Evolutionary conservation across 2,113 vertebrate species (phyloP).

Genomic region (Peromyscus californicus): DNA sequence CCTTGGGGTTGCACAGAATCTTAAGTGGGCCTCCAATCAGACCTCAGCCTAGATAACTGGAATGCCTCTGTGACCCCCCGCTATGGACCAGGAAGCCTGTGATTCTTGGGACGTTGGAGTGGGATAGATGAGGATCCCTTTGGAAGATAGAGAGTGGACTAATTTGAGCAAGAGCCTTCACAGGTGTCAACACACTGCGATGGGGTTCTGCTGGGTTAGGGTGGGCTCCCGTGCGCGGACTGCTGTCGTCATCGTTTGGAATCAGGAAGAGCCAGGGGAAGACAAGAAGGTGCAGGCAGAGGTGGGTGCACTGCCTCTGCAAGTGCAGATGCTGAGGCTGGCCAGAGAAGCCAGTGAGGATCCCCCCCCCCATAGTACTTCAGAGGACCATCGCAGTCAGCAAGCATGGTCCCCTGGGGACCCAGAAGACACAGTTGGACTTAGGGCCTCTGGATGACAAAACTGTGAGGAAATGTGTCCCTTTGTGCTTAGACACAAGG

Average conservation of each 20-base stretch:
- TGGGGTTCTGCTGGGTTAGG: accelerated
- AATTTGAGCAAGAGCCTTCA: neutral
- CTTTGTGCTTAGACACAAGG: neutral
- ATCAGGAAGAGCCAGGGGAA: neutral
- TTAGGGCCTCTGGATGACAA: neutral
- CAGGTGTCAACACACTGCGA: neutral
- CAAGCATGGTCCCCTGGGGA: accelerated
- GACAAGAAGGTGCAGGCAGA: neutral
- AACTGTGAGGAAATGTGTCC: neutral
- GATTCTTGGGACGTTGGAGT: neutral
- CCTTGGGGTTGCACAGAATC: neutral
- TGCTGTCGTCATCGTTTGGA: neutral
- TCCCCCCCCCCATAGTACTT: neutral
- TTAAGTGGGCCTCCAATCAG: neutral
- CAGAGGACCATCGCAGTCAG: too few species aligned
- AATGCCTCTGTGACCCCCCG: accelerated
- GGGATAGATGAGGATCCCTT: too few species aligned
- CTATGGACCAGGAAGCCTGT: neutral
- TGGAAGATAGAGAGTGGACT: neutral
- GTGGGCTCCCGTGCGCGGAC: neutral
- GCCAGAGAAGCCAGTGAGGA: neutral
- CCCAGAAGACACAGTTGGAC: neutral
- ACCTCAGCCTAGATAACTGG: accelerated
- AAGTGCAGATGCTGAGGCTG: neutral
- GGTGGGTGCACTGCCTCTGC: too few species aligned